These are phyloP conservation scores for Pogonognathellus flavescens DNA, from an alignment of 1,140 invertebrate species.

Conservation along the genomic window DNA sequence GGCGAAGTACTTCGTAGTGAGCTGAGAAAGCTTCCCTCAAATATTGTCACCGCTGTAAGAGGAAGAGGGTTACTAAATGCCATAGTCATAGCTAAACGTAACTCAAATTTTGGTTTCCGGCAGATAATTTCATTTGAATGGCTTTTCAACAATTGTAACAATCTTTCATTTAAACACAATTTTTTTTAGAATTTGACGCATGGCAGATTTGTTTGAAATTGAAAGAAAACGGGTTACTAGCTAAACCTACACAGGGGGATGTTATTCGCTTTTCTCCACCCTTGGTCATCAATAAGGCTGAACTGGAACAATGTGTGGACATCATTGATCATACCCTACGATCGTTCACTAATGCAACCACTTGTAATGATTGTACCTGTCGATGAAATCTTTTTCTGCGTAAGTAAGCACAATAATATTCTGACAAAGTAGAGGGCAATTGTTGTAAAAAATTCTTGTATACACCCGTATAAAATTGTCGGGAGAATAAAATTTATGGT, in stretches of 20 bases:
- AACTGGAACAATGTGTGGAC: constrained; percentile 83
- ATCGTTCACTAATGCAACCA: constrained; percentile 21
- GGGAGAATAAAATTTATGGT: too few species aligned
- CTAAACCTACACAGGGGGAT: constrained; percentile 96
- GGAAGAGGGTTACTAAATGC: constrained; percentile 96
- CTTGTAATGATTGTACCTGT: too few species aligned
- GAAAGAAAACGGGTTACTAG: constrained; percentile 89
- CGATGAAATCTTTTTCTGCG: too few species aligned
- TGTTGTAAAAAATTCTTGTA: too few species aligned
- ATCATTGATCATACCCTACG: constrained; percentile 83
- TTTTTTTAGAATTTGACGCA: constrained; percentile 80
- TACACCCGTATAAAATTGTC: too few species aligned
- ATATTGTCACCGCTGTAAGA: constrained; percentile 83
- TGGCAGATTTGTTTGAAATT: constrained; percentile 91
- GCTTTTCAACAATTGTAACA: background rate
- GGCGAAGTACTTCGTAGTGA: constrained; percentile 84
- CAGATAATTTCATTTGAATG: background rate
- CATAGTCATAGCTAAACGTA: constrained; percentile 89
- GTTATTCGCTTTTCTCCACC: constrained; percentile 96
- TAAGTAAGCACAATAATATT: too few species aligned
- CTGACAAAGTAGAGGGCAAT: too few species aligned
- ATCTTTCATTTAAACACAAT: background rate
- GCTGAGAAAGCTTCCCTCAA: constrained; percentile 79
- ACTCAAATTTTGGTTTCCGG: constrained; percentile 54
- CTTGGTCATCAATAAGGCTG: constrained; percentile 85